Base-by-base conservation (phyloP, 1,140 invertebrate genomes). In the Drosophila nebulosa region DNA sequence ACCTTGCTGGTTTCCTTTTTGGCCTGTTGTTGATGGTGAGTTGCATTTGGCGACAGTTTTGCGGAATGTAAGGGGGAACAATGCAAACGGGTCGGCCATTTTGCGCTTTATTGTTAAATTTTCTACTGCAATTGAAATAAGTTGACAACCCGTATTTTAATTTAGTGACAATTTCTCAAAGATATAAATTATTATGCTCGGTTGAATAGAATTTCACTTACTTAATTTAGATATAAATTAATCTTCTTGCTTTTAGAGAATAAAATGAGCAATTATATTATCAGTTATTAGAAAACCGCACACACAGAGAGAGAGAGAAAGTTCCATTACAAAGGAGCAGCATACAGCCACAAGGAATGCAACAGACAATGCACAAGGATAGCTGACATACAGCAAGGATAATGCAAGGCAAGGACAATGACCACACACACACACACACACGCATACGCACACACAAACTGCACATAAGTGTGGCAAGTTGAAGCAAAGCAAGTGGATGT, bases 1-100 rank as follows among this genome's bases (percentile, higher is more conserved):
- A 74, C 70, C 71, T 74, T 21, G 39, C 39, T 46, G 71, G 63
- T 67, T 61, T 56, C 56, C 63, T 67, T 36, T 63, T 58, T 16
- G 2, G 55, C 32, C 27, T 26, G 46, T 35, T 61, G 51, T 42
- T 74, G 63, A 55, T 55, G 52, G 52, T 32, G 50, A 26, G 74
- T 61, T 67, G 74, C 51, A 74, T 74, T 74, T 74, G 63, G 52
- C 63, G 71, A 52, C 36, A 67, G 74, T 51, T 74, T 52, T 74
- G 71, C 51, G 71, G 70, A 26, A 56, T 57, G 35, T 24, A 16
- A n/a, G n/a, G 71, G 56, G 12, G n/a, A 30, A 55, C 7, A 26
- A 27, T 27, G 18, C 18, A 65, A n/a, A n/a, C n/a, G n/a, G n/a
- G n/a, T n/a, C 52, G 21, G 58, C 42, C 9, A 24, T 18, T 2